Base-by-base conservation (phyloP, 2,113 vertebrate species). In the Emberiza fucata region DNA sequence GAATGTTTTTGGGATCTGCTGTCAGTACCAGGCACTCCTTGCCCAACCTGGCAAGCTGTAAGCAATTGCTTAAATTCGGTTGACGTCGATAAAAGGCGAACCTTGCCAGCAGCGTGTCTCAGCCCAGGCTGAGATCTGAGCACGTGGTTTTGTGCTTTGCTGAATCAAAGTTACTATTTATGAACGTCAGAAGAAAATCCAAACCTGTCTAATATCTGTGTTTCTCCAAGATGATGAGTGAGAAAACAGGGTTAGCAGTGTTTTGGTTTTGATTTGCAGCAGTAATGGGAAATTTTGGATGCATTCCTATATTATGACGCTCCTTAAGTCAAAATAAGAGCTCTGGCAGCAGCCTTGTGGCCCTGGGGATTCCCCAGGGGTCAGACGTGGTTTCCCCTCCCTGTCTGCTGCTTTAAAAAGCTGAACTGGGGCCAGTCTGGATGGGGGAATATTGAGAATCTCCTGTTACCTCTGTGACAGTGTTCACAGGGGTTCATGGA, bases 401-500 rank as follows among this genome's bases (percentile, higher is more conserved):
- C 11, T 17, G 0, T 59, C 37, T 59, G 7, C 27, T 13, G 0
- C 40, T 53, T 63, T 11, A 14, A 22, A 68, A 63, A 45, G 60
- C 64, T 48, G 40, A 91, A 20, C 23, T 1, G 4, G 33, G 45
- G 48, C 81, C 3, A 3, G 0, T 51, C 8, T 13, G 56, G 35
- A 14, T 0, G 2, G 57, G 39, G 60, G 9, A 16, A 13, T 5
- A 3, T 2, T 23, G 54, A 13, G 85, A 9, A 10, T 37, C 53
- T 79, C 35, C 12, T 31, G 66, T 56, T 0, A 0, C 5, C 2
- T 75, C 70, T 54, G 53, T 21, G 53, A 54, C 37, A 8, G 37
- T 37, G 37, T 37, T 37, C 37, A 37, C 37, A 37, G 37, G 37
- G 37, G 37, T 37, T 9, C 9, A 9, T 8, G 37, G 37, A 37